Percentiles rank a stretch among this genome's conserved stretches.
Evolutionary conservation across 1,140 invertebrate species (phyloP).

Genomic region (Maniola jurtina): DNA sequence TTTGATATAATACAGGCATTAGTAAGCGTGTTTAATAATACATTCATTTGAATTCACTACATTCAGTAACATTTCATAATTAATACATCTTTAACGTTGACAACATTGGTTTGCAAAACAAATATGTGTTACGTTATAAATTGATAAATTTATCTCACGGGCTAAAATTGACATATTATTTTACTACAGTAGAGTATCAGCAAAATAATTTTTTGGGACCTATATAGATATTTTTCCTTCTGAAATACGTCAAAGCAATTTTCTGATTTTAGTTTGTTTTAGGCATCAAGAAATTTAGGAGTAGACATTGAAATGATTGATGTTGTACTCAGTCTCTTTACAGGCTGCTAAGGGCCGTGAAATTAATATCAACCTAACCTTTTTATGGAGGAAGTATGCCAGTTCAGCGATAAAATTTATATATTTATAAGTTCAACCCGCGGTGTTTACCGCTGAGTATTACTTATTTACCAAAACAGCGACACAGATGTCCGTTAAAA

Average conservation of each 20-base stretch:
- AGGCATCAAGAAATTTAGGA: slow-evolving; percentile 4
- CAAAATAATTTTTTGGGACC: too few relatives aligned
- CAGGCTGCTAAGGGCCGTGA: slow-evolving; percentile 12
- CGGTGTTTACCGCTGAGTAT: neutral
- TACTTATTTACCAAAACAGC: neutral
- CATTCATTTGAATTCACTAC: too few relatives aligned
- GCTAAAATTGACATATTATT: too few relatives aligned
- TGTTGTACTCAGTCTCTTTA: slow-evolving; percentile 13
- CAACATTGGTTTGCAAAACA: too few relatives aligned
- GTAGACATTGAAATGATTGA: slow-evolving; percentile 18
- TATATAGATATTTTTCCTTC: neutral
- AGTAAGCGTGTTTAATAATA: too few relatives aligned
- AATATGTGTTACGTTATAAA: too few relatives aligned
- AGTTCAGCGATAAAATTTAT: slow-evolving; percentile 13
- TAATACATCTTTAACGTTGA: too few relatives aligned
- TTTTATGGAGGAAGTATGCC: slow-evolving; percentile 10
- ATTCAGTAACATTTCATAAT: too few relatives aligned
- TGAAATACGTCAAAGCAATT: slow-evolving; percentile 9
- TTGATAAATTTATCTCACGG: too few relatives aligned
- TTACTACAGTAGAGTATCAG: too few relatives aligned
- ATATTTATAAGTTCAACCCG: slow-evolving; percentile 3
- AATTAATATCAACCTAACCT: slow-evolving; percentile 12
- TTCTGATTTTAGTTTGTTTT: neutral
- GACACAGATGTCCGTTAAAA: neutral
- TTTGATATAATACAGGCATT: too few relatives aligned